Conservation (phyloP, 2,113 vertebrate genomes). For the Peromyscus maniculatus region DNA sequence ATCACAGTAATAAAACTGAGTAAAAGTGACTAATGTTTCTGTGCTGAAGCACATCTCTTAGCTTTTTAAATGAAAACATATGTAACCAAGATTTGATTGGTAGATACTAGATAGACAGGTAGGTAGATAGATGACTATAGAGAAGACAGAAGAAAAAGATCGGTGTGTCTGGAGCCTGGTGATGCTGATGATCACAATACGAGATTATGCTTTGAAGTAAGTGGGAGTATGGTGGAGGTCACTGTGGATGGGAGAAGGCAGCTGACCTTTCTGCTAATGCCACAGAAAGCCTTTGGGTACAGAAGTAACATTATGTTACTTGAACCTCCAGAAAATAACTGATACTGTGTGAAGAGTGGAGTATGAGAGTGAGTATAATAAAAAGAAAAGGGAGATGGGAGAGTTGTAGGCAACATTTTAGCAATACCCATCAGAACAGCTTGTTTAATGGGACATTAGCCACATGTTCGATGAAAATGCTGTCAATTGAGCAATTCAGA, state of each 20-base stretch:
- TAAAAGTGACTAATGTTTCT: not conserved
- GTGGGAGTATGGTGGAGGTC: not conserved
- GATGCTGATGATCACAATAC: not conserved
- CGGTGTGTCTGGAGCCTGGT: not conserved
- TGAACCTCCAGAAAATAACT: not conserved
- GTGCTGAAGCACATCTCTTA: not conserved
- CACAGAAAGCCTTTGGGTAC: constrained; percentile 6
- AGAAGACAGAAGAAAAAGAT: not conserved
- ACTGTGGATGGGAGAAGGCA: not conserved
- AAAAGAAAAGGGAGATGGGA: not conserved
- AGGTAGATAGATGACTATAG: too few relatives aligned
- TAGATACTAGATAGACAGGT: not conserved
- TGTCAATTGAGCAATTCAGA: not conserved
- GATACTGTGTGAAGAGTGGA: not conserved
- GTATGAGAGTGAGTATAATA: not conserved
- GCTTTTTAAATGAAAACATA: not conserved
- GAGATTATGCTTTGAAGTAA: not conserved
- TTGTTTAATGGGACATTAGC: constrained; percentile 5
- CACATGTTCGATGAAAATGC: not conserved
- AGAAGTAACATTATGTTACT: not conserved
- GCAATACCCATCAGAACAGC: not conserved
- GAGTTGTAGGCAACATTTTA: not conserved
- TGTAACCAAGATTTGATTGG: not conserved
- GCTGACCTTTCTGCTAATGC: constrained; percentile 2
- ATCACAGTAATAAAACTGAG: not conserved